These are phyloP conservation scores for Sparidentex hasta DNA, from an alignment of 2,797 vertebrate species.

Conservation along the genomic window DNA sequence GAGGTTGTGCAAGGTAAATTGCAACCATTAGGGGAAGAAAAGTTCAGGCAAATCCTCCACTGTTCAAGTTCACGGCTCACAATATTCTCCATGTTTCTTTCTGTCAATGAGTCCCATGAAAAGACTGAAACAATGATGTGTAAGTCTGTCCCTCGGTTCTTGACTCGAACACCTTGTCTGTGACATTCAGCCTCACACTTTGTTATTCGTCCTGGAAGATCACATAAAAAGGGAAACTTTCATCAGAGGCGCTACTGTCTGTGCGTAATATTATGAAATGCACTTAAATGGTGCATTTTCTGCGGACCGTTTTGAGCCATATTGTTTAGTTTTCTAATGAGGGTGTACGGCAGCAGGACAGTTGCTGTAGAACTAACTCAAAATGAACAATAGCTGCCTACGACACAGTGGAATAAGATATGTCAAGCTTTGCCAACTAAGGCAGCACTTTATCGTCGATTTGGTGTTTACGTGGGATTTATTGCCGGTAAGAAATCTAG, in stretches of 20 bases:
- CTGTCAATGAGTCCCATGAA: neutral
- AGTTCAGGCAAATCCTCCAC: conserved; percentile 3
- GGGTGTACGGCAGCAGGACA: neutral
- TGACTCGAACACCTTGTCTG: neutral
- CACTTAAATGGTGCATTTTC: neutral
- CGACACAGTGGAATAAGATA: neutral
- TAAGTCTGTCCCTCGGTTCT: neutral
- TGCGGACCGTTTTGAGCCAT: neutral
- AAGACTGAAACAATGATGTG: neutral
- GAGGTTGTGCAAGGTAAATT: conserved; percentile 7
- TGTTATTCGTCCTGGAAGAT: too few relatives aligned
- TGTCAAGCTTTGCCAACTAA: neutral
- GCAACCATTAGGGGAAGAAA: neutral
- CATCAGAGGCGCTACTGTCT: neutral
- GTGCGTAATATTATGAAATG: neutral
- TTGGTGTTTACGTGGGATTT: too few relatives aligned
- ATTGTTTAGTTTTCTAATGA: neutral
- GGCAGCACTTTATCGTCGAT: too few relatives aligned
- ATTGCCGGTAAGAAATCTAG: too few relatives aligned
- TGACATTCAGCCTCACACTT: neutral
- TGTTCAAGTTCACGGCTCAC: neutral
- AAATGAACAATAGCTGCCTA: neutral
- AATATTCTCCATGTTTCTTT: neutral
- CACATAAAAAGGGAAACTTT: too few relatives aligned
- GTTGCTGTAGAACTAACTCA: neutral